phyloP scores from a whole-genome alignment of 1,140 invertebrate species.

The Apis laboriosa region DNA sequence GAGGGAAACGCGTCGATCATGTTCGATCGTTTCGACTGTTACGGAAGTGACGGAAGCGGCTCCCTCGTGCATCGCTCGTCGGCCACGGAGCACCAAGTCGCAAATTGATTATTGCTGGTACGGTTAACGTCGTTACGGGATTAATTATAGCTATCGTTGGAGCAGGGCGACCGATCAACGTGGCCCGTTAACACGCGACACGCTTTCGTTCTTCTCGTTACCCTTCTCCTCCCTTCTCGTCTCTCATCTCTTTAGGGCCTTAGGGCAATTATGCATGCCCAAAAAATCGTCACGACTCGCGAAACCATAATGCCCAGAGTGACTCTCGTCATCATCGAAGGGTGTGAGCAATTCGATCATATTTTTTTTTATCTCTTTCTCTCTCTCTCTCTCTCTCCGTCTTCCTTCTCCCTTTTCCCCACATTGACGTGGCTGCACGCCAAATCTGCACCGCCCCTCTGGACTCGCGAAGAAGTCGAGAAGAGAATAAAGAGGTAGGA shows the following conservation, averaged over 20 bases:
- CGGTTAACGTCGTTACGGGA: slow-evolving; percentile 55
- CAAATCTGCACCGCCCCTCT: neutral
- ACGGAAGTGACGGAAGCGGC: neutral
- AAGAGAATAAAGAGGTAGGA: neutral
- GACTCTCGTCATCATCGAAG: slow-evolving; percentile 4
- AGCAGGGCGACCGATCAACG: slow-evolving; percentile 26
- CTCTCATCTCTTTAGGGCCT: too few relatives aligned
- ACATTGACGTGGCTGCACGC: neutral
- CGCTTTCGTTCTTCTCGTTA: neutral
- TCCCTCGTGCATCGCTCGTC: neutral
- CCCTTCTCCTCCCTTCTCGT: too few relatives aligned
- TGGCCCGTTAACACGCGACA: slow-evolving; percentile 31
- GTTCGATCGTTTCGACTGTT: neutral
- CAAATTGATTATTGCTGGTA: slow-evolving; percentile 58
- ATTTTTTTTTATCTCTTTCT: too few relatives aligned
- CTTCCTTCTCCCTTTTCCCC: neutral
- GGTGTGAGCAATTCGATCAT: neutral
- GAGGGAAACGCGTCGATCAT: neutral
- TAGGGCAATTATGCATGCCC: neutral
- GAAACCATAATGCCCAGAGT: slow-evolving; percentile 32
- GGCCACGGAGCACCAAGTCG: slow-evolving; percentile 31
- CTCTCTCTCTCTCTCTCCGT: neutral
- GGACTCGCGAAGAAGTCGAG: neutral
- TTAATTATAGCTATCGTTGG: slow-evolving; percentile 55
- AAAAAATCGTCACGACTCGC: neutral